Conservation (phyloP, 2,888 invertebrate genomes). For the Ormyrus nitidulus region DNA sequence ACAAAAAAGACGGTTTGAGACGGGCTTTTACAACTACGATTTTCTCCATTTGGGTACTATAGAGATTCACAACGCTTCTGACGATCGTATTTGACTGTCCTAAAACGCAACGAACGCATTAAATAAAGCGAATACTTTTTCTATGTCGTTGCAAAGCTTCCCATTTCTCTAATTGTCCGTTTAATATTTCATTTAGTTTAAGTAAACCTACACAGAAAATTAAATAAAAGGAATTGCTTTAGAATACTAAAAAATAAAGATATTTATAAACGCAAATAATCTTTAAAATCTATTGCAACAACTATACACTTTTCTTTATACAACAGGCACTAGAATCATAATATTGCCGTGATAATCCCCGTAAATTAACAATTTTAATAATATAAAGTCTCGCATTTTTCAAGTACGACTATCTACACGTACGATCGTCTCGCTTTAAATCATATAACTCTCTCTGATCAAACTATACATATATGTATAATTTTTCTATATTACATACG, state of each 20-base stretch:
- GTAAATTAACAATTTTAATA: conserved; percentile 33
- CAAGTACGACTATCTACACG: conserved; percentile 41
- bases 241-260: conserved; percentile 27
- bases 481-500: conserved; percentile 40
- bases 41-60: conserved; percentile 23
- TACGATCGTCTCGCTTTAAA: conserved; percentile 47
- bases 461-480: conserved; percentile 31
- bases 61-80: conserved; percentile 38
- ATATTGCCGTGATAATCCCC: conserved; percentile 60
- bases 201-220: not conserved
- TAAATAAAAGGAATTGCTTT: conserved; percentile 21
- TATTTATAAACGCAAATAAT: conserved; percentile 40
- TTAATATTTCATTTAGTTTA: not conserved
- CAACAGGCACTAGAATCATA: conserved; percentile 58
- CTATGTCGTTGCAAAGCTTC: not conserved
- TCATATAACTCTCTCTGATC: conserved; percentile 20
- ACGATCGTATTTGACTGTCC: conserved; percentile 37
- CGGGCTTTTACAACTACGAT: conserved; percentile 53
- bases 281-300: conserved; percentile 47
- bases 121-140: conserved; percentile 7
- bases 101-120: conserved; percentile 11
- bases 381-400: conserved; percentile 10
- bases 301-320: conserved; percentile 53
- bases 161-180: too few relatives aligned
- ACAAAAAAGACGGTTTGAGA: conserved; percentile 63